A percentile compares a stretch with the other conserved stretches of the same genome.
Evolutionary conservation across 1,140 invertebrate species (phyloP).

Genomic region (Macrostomum lignano): DNA sequence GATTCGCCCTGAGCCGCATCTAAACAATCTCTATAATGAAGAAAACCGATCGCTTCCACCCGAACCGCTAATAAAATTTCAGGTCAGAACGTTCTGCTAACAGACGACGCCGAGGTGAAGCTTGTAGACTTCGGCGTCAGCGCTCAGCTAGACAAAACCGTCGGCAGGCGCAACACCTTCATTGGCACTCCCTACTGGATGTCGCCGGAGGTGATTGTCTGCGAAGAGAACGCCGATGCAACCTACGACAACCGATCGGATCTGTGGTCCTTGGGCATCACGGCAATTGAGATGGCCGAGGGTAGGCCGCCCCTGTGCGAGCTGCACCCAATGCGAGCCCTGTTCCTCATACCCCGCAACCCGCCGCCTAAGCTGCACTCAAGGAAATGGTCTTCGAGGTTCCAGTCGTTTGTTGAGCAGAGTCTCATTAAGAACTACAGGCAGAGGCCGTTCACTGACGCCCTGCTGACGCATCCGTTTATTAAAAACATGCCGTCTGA

Average conservation of each 20-base stretch:
- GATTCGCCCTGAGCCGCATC: no score
- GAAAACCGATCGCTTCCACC: no score
- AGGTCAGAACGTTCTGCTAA: slow-evolving; percentile 93
- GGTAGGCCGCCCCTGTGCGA: slow-evolving; percentile 73
- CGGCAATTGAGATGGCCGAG: slow-evolving; percentile 96
- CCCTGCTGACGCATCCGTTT: slow-evolving; percentile 80
- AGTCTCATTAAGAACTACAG: slow-evolving; percentile 64
- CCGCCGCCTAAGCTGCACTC: slow-evolving; percentile 51
- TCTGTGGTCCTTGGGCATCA: slow-evolving; percentile 90
- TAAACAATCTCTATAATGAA: no score
- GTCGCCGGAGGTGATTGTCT: slow-evolving; percentile 73
- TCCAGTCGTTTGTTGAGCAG: slow-evolving; percentile 44
- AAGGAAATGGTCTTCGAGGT: slow-evolving; percentile 10
- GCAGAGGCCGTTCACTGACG: slow-evolving; percentile 69
- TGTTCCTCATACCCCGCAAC: slow-evolving; percentile 92
- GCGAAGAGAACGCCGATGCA: slow-evolving; percentile 95
- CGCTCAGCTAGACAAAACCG: slow-evolving; percentile 88
- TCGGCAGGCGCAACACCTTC: slow-evolving; percentile 89
- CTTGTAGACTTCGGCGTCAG: slow-evolving; percentile 98
- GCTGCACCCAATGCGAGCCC: slow-evolving; percentile 91
- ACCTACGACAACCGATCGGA: slow-evolving; percentile 97
- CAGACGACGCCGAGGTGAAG: slow-evolving; percentile 97
- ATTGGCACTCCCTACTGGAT: slow-evolving; percentile 96
- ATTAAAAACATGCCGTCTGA: slow-evolving; percentile 91
- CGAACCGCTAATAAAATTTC: no score